Base-by-base conservation (phyloP, 2,797 vertebrate genomes). In the Enteromius mattozi region DNA sequence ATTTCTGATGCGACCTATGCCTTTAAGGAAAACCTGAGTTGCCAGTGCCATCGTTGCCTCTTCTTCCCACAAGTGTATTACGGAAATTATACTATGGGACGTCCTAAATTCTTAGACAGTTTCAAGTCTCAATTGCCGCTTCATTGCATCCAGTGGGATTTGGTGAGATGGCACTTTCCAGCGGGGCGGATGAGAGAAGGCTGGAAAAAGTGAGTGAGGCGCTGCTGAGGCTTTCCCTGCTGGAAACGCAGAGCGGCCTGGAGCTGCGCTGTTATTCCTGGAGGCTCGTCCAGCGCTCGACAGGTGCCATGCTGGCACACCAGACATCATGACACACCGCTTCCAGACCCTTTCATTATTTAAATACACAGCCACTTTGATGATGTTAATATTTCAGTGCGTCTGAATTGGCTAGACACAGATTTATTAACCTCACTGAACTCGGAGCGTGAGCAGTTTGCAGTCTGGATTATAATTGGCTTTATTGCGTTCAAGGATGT, bases 181-280 rank as follows among this genome's bases (percentile, higher is more conserved):
- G 86, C 72, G 84, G 84, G 70, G 45, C 63, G 66, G 83, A 87
- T 90, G 91, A 93, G 90, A 49, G 45, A 76, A 77, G 47, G 54
- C 88, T 92, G 87, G 94, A 93, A 94, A 94, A 90, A 88, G 30
- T 90, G 86, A 91, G 86, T 35, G 63, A 35, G 81, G 80, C 21
- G 68, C 7, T 33, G 37, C n/a, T 6, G 59, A 47, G 84, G 80
- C 68, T 86, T 81, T 78, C 56, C 85, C 69, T 42, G 27, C 40
- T 86, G 88, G 88, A 89, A 84, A 35, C 45, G 59, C 37, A 40
- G 82, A 82, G 30, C 40, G 27, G 74, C 45, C 82, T 59, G 12
- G 80, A 47, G 27, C 47, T 24, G 42, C 83, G 35, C 42, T 21
- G 2, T 76, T 65, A 74, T 82, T 83, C 65, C 83, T 51, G 51